phyloP scores from a whole-genome alignment of 2,888 invertebrate genomes.

The Agrilus biguttatus region DNA sequence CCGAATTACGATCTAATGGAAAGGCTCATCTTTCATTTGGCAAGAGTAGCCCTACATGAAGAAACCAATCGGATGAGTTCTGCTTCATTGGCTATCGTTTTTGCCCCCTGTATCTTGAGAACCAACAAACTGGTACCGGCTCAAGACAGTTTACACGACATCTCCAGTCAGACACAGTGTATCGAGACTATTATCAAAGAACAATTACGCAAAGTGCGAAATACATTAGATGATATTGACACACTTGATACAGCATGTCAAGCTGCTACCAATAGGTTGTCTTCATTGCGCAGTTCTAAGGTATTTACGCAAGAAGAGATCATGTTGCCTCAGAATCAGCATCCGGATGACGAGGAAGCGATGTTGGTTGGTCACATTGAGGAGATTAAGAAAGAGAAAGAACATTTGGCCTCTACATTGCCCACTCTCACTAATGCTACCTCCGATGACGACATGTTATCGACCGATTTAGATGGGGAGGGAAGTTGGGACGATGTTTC shows the following conservation, averaged over 20 bases:
- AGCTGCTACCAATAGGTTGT: conserved; percentile 68
- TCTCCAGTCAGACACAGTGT: conserved; percentile 76
- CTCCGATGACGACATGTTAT: conserved; percentile 77
- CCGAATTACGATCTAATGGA: conserved; percentile 84
- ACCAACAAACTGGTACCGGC: conserved; percentile 79
- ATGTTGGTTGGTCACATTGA: conserved; percentile 63
- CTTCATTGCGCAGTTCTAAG: conserved; percentile 60
- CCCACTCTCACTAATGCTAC: conserved; percentile 70
- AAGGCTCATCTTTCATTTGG: conserved; percentile 81
- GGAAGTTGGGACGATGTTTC: conserved; percentile 51
- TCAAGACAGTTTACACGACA: conserved; percentile 82
- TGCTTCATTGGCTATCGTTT: conserved; percentile 82
- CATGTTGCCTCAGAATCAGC: conserved; percentile 20
- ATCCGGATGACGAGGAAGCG: conserved; percentile 55
- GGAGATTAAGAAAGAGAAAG: conserved; percentile 71
- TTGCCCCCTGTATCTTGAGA: conserved; percentile 85
- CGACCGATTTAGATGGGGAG: conserved; percentile 69
- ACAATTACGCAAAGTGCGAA: conserved; percentile 70
- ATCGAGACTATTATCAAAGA: conserved; percentile 83
- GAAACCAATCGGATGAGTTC: conserved; percentile 84
- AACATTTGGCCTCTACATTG: conserved; percentile 61
- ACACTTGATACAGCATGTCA: conserved; percentile 77
- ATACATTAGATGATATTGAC: conserved; percentile 78
- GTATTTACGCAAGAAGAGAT: conserved; percentile 48
- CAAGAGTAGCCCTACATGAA: conserved; percentile 76